phyloP scores from a whole-genome alignment of 2,797 vertebrate species.

The Malurus splendens region DNA sequence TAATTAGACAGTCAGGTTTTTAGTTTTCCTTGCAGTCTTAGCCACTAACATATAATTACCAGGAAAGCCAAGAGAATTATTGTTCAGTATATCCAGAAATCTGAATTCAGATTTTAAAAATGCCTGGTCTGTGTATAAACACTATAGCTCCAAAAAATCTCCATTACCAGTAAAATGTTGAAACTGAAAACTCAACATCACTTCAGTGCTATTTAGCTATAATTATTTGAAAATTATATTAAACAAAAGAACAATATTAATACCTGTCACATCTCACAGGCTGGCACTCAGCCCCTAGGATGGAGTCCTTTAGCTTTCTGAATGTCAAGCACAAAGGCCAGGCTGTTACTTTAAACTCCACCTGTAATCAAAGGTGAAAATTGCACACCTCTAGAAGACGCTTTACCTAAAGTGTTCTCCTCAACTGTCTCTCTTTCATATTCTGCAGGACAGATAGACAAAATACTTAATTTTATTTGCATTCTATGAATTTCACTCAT shows the following conservation, averaged over 20 bases:
- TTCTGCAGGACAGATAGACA: not conserved
- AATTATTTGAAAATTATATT: not conserved
- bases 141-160: not conserved
- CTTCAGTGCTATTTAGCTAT: not conserved
- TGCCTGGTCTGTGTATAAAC: not conserved
- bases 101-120: not conserved
- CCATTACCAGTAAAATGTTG: not conserved
- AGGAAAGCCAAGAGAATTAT: not conserved
- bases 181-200: not conserved
- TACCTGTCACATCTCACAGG: not conserved
- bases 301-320: not conserved
- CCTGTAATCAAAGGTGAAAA: not conserved
- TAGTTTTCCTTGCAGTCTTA: not conserved
- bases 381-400: not conserved
- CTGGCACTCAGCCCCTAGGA: not conserved
- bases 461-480: not conserved
- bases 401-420: not conserved
- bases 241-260: not conserved
- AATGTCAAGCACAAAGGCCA: not conserved
- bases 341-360: not conserved
- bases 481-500: not conserved
- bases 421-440: rapidly evolving
- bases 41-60: not conserved
- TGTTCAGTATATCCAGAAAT: not conserved
- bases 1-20: not conserved